Conservation (phyloP, 2,797 vertebrate species). For the Apogon talboti region DNA sequence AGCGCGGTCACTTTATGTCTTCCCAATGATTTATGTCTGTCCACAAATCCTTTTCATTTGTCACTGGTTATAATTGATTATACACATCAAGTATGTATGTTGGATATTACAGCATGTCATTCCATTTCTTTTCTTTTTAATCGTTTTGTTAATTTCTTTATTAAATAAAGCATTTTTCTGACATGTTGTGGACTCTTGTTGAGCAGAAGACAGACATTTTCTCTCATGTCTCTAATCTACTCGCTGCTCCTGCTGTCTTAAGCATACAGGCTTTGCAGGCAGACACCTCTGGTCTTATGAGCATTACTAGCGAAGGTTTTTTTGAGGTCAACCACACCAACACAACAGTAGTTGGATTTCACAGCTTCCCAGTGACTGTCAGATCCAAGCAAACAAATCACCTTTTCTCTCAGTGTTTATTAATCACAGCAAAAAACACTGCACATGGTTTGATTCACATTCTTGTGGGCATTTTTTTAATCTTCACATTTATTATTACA, state of each 20-base stretch:
- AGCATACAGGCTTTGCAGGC: no score
- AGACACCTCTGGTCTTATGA: neutral
- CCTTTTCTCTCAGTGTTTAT: neutral
- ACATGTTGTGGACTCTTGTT: conserved; percentile 5
- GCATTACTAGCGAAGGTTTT: neutral
- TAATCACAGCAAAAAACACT: conserved; percentile 7
- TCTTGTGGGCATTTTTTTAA: neutral
- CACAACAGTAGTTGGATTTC: neutral
- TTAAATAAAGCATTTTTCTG: conserved; percentile 75
- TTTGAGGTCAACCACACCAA: neutral
- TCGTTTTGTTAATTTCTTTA: conserved; percentile 69
- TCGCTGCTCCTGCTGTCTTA: no score
- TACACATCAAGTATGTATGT: conserved; percentile 63
- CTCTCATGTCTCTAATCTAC: neutral
- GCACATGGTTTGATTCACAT: neutral
- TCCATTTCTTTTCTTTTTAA: conserved; percentile 55
- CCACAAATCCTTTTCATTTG: conserved; percentile 35
- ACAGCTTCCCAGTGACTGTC: conserved; percentile 3
- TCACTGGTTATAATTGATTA: conserved; percentile 44
- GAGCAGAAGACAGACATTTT: neutral
- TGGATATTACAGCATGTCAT: conserved; percentile 74
- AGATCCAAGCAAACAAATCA: neutral
- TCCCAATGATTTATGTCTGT: conserved; percentile 40
- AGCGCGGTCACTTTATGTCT: conserved; percentile 15
- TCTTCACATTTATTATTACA: no score